phyloP scores from a whole-genome alignment of 2,888 invertebrate genomes.

The Cabera pusaria region DNA sequence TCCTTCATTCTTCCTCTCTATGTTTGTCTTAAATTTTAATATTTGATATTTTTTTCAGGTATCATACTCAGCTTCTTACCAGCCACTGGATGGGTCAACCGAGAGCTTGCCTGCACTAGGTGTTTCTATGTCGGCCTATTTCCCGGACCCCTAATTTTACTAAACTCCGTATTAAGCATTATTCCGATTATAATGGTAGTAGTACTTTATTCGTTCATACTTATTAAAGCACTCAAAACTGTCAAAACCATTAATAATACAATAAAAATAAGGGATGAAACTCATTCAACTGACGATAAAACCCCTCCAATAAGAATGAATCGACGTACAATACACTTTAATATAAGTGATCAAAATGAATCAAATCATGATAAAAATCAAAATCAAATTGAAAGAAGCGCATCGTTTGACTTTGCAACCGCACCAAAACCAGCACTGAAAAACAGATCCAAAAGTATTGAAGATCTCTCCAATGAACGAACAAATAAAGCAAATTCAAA shows the following conservation, averaged over 20 bases:
- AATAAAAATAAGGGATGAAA: constrained; percentile 42
- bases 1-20: no score
- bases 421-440: constrained; percentile 28
- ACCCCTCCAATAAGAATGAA: constrained; percentile 58
- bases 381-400: constrained; percentile 50
- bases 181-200: constrained; percentile 72
- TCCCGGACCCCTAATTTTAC: constrained; percentile 78
- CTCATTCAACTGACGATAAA: constrained; percentile 28
- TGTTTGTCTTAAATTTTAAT: no score
- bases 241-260: constrained; percentile 53
- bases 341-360: constrained; percentile 28
- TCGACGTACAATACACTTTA: constrained; percentile 51
- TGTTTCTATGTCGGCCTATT: constrained; percentile 84
- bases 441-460: constrained; percentile 51
- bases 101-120: constrained; percentile 45
- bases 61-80: constrained; percentile 84
- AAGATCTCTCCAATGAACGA: constrained; percentile 44
- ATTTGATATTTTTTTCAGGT: constrained; percentile 73
- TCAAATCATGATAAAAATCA: constrained; percentile 5
- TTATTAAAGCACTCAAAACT: constrained; percentile 81
- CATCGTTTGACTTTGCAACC: constrained; percentile 48
- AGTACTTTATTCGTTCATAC: constrained; percentile 83
- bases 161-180: constrained; percentile 81
- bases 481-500: constrained; percentile 4
- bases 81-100: constrained; percentile 80